Percentiles rank a stretch among this genome's conserved stretches.
These are phyloP conservation scores for Astreopora myriophthalma DNA, from an alignment of 64 coral and sea anemone genomes.

Conservation along the genomic window DNA sequence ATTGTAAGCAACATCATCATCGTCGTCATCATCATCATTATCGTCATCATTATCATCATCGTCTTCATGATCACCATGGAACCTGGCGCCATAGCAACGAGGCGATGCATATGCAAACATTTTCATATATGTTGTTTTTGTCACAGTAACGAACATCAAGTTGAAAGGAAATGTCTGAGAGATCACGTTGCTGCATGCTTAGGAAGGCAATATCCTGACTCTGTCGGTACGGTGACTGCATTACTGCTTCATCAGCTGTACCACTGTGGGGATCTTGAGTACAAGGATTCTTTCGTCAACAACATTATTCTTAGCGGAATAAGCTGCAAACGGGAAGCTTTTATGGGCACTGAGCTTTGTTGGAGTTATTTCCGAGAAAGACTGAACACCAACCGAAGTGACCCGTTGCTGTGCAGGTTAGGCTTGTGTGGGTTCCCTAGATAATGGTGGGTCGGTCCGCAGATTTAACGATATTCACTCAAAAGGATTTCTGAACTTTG, in stretches of 20 bases:
- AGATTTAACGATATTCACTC: neutral
- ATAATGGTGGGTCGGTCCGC: too few species aligned
- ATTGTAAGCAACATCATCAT: neutral
- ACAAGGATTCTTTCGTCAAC: neutral
- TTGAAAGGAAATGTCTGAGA: neutral
- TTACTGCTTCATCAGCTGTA: constrained; percentile 8
- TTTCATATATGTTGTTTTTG: neutral
- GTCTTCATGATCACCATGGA: neutral
- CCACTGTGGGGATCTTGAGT: neutral
- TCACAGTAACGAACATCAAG: neutral
- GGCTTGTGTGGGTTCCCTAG: too few species aligned
- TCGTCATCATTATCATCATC: neutral
- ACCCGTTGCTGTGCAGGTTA: constrained; percentile 26
- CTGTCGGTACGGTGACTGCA: neutral
- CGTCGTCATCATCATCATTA: neutral
- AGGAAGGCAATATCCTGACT: too few species aligned
- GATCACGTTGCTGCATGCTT: neutral
- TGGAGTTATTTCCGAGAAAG: constrained; percentile 11
- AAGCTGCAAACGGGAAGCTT: neutral
- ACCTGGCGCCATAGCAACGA: too few species aligned
- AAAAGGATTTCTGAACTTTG: neutral
- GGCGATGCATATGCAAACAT: neutral
- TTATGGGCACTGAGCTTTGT: constrained; percentile 16
- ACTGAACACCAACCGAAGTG: neutral
- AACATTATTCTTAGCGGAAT: neutral